Evolutionary conservation across 1,140 invertebrate species (phyloP), one percentile per base, ranked within the genome.

Genomic region (Thaumatotibia leucotreta): DNA sequence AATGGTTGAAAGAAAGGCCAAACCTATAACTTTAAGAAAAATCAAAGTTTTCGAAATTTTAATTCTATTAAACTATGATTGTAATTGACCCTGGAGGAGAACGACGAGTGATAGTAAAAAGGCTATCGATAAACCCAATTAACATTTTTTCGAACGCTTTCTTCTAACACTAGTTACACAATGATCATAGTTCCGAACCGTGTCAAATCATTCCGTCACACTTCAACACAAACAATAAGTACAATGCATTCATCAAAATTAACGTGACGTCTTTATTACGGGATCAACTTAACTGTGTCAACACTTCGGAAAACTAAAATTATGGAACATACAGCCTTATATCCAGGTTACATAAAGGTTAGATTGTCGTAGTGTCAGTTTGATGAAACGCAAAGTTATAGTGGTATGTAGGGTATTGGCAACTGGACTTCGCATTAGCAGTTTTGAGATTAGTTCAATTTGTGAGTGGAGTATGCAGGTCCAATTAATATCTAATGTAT

Each of bases 231-330:
- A 20, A 66, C 32, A 23, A 9, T 22, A n/a, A n/a, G n/a, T n/a
- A 54, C 11, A 62, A 65, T 65, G 27, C 66, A 74, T 74, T 62
- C 69, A 68, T 74, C 69, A 68, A 74, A 74, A 74, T 74, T 71
- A 74, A 63, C 64, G 61, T 65, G 65, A 71, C 64, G 29, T 68
- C 64, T 70, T 70, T 54, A 70, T 65, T 64, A 65, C 50, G 29
- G 20, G 29, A 63, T 33, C 17, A 39, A 61, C 39, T 45, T n/a
- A n/a, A 45, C 14, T 35, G 1, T 6, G 20, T 45, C 20, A 20
- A 17, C 35, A 45, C 35, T 20, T 0, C 2, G n/a, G 0, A 8
- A 39, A 39, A 39, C 4, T 14, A 0, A 5, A 39, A 35, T 17
- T 6, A n/a, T 6, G 20, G 20, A 17, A 45, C 0, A 1, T 20